Evolutionary conservation across 2,888 invertebrate genomes (phyloP).

Genomic region (Pollenia griseotomentosa): DNA sequence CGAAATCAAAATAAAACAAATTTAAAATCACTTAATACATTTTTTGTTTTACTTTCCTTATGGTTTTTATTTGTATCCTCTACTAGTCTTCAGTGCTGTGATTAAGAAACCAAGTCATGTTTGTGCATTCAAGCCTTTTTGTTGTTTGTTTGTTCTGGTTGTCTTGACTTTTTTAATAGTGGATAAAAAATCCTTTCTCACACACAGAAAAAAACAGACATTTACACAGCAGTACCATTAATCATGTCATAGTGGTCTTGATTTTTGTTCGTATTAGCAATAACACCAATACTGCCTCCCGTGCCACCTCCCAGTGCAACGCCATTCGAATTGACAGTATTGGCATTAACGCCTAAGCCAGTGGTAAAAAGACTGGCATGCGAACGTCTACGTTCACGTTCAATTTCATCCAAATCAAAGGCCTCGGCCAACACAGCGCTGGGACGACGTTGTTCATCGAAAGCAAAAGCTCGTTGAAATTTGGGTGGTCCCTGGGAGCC

Average conservation of each 20-base stretch:
- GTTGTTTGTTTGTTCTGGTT: conserved; percentile 25
- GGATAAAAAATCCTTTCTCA: conserved; percentile 3
- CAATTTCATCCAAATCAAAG: conserved; percentile 83
- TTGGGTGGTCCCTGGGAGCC: conserved; percentile 75
- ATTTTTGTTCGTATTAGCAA: conserved; percentile 50
- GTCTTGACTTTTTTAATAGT: conserved; percentile 21
- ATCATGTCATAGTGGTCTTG: conserved; percentile 81
- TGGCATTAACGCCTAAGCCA: conserved; percentile 50
- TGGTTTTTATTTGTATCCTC: not conserved
- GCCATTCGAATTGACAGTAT: conserved; percentile 55
- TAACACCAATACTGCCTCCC: conserved; percentile 27
- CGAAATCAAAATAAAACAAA: not conserved
- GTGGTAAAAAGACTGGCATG: conserved; percentile 82
- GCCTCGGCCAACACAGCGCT: conserved; percentile 78
- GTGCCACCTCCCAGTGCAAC: not conserved
- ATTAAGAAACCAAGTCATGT: conserved; percentile 67
- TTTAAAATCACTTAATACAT: conserved; percentile 8
- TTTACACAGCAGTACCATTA: conserved; percentile 83
- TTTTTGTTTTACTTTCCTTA: not conserved
- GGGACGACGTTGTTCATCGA: conserved; percentile 80
- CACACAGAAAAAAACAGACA: not conserved
- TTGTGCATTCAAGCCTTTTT: conserved; percentile 41
- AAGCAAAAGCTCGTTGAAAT: conserved; percentile 80
- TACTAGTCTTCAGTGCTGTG: conserved; percentile 38
- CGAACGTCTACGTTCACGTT: conserved; percentile 83